Percentiles rank a stretch among this genome's conserved stretches.
These are phyloP conservation scores for Leptobrachium leishanense DNA, from an alignment of 2,113 vertebrate genomes.

Conservation along the genomic window DNA sequence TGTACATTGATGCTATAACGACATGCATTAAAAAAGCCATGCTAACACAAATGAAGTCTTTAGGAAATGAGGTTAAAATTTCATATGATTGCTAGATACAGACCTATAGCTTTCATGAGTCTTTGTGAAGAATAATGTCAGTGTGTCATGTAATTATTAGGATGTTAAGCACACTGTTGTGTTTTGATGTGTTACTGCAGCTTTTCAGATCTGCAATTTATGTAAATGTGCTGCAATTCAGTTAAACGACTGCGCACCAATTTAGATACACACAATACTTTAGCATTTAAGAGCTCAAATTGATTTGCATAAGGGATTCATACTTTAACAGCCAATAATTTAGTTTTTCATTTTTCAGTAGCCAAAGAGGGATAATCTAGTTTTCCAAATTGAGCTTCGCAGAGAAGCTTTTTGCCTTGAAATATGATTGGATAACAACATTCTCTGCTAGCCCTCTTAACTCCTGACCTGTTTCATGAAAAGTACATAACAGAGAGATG, in stretches of 20 bases:
- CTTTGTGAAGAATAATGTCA: conserved; percentile 26
- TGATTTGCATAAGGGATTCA: conserved; percentile 46
- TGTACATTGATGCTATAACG: too few species aligned
- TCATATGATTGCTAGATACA: background rate
- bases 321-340: conserved; percentile 40
- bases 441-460: conserved; percentile 9
- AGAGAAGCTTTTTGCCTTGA: conserved; percentile 6
- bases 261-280: conserved; percentile 42
- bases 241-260: conserved; percentile 36
- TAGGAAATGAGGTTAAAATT: too few species aligned
- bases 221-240: conserved; percentile 36
- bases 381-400: conserved; percentile 35
- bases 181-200: conserved; percentile 28
- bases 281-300: conserved; percentile 25
- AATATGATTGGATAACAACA: conserved; percentile 19
- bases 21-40: too few species aligned
- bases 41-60: too few species aligned
- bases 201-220: conserved; percentile 32
- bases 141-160: conserved; percentile 16
- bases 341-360: conserved; percentile 40
- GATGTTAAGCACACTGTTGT: conserved; percentile 21
- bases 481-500: background rate
- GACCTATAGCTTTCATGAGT: conserved; percentile 6
- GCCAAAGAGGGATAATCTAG: background rate
- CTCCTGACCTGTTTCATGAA: background rate